phyloP scores from a whole-genome alignment of 1,140 invertebrate species.

The Parapsyche elsis region DNA sequence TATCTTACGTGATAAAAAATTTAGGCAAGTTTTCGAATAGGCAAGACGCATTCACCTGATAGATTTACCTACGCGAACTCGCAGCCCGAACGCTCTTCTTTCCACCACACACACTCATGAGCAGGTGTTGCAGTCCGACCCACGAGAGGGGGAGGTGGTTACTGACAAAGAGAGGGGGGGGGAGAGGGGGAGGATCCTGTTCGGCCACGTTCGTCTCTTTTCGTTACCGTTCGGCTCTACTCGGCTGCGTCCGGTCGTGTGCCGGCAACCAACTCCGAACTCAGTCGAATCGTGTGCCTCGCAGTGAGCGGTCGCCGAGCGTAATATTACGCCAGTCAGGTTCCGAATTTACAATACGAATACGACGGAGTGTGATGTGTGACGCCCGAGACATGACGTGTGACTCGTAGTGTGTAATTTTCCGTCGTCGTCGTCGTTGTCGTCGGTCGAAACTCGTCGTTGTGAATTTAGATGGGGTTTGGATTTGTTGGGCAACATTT shows the following conservation, averaged over 20 bases:
- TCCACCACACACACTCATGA: conserved; percentile 20
- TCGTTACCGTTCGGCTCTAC: conserved; percentile 39
- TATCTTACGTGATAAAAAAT: no score
- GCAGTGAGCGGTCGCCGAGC: conserved; percentile 35
- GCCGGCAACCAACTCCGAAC: conserved; percentile 64
- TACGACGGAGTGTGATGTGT: no score
- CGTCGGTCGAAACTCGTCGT: not conserved
- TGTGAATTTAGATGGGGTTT: not conserved
- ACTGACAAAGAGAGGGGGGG: conserved; percentile 61
- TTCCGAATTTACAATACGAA: no score
- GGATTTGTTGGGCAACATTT: not conserved
- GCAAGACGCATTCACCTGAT: conserved; percentile 20
- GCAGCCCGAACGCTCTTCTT: not conserved
- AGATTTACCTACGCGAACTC: not conserved
- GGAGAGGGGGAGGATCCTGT: conserved; percentile 48
- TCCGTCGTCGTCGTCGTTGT: no score
- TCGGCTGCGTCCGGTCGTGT: conserved; percentile 58
- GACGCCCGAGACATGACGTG: no score
- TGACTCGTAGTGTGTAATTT: not conserved
- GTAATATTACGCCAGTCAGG: conserved; percentile 59
- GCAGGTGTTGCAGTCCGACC: conserved; percentile 34
- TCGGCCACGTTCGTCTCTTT: conserved; percentile 57
- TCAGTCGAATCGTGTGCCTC: conserved; percentile 57
- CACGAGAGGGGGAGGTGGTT: conserved; percentile 38
- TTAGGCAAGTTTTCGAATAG: not conserved